A percentile compares a stretch with the other conserved stretches of the same genome.
Conservation (phyloP, 2,113 vertebrate genomes). For the Malaclemys terrapin region DNA sequence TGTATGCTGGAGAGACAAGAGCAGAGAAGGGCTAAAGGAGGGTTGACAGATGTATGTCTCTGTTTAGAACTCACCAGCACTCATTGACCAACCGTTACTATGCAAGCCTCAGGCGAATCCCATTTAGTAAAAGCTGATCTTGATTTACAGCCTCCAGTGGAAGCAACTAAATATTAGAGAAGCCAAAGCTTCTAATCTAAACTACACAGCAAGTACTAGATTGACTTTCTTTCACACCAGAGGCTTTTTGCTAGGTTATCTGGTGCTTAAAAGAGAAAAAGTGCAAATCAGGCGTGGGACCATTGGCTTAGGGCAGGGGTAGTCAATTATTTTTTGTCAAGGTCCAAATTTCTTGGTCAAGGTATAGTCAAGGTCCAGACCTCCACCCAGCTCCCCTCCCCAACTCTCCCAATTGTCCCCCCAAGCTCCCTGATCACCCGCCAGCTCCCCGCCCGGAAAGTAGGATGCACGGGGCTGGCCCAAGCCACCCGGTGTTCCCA, state of each 20-base stretch:
- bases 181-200: not conserved
- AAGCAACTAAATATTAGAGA: not conserved
- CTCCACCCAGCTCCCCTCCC: too few species aligned
- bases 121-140: slow-evolving; percentile 3
- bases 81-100: not conserved
- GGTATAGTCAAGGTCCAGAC: too few species aligned
- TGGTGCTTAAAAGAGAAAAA: not conserved
- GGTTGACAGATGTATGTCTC: not conserved
- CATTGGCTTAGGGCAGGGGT: too few species aligned
- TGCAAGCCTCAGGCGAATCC: not conserved
- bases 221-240: not conserved
- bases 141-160: not conserved
- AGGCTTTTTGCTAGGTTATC: not conserved
- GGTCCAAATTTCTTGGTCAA: too few species aligned
- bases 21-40: too few species aligned
- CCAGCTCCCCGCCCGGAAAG: too few species aligned
- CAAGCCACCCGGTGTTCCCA: too few species aligned
- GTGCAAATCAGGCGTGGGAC: not conserved
- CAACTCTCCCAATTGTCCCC: too few species aligned
- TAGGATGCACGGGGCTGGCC: too few species aligned
- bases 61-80: not conserved
- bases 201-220: not conserved
- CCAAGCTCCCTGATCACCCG: too few species aligned
- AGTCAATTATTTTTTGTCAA: too few species aligned
- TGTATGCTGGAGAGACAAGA: too few species aligned